phyloP scores from a whole-genome alignment of 92 coral and sea anemone genomes.

The Ricordea florida region DNA sequence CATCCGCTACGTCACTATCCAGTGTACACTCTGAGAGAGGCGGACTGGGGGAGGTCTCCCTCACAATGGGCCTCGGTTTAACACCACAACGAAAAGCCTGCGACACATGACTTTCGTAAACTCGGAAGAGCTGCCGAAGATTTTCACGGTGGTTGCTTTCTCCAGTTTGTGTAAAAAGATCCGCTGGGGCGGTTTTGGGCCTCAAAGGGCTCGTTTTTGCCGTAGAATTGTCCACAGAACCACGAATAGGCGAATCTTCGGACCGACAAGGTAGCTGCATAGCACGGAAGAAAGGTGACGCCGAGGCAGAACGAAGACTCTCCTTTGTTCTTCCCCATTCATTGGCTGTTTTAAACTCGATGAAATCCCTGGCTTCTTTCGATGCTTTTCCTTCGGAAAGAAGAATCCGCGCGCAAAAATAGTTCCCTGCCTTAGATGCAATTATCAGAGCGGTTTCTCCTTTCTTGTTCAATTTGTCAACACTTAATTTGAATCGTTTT shows the following conservation, averaged over 20 bases:
- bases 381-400: slow-evolving; percentile 84
- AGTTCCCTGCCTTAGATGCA: slow-evolving; percentile 77
- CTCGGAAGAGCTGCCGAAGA: slow-evolving; percentile 55
- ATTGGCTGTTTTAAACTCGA: slow-evolving; percentile 67
- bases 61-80: slow-evolving; percentile 52
- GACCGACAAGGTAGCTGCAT: slow-evolving; percentile 51
- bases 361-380: slow-evolving; percentile 66
- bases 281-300: slow-evolving; percentile 64
- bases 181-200: slow-evolving; percentile 72
- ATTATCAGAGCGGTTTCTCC: slow-evolving; percentile 89
- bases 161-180: neutral
- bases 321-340: slow-evolving; percentile 80
- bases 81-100: slow-evolving; percentile 66
- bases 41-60: slow-evolving; percentile 26
- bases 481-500: slow-evolving; percentile 68
- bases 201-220: slow-evolving; percentile 16
- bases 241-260: neutral
- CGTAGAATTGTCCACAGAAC: neutral
- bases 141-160: slow-evolving; percentile 59
- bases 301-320: slow-evolving; percentile 65
- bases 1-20: slow-evolving; percentile 56
- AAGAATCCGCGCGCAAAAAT: slow-evolving; percentile 67
- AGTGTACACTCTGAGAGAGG: slow-evolving; percentile 19
- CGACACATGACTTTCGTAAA: slow-evolving; percentile 72
- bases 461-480: slow-evolving; percentile 63